phyloP scores from a whole-genome alignment of 2,888 invertebrate genomes.

The Prosopocoilus inquinatus region DNA sequence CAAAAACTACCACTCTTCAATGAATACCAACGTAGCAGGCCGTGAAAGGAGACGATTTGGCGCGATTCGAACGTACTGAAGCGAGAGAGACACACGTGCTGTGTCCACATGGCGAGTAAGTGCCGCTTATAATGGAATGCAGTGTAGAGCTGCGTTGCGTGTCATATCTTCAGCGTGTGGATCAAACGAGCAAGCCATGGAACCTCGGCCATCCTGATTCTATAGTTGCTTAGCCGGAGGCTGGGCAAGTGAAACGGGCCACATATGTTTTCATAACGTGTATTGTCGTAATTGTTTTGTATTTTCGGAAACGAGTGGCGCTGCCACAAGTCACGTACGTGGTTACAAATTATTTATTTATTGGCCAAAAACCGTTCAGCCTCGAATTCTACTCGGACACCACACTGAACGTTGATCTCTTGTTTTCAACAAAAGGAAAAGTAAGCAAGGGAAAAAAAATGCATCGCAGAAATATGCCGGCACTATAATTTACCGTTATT shows the following conservation, averaged over 20 bases:
- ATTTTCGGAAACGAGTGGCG: conserved; percentile 3
- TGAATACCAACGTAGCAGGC: conserved; percentile 14
- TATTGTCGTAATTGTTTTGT: conserved; percentile 14
- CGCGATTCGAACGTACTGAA: conserved; percentile 3
- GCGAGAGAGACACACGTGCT: conserved; percentile 10
- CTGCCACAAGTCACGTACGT: not conserved
- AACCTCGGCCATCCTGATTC: conserved; percentile 15
- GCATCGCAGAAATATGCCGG: not conserved
- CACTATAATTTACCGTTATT: too few species aligned
- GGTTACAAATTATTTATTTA: conserved; percentile 6
- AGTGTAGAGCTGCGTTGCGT: conserved; percentile 21
- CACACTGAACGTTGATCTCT: too few species aligned
- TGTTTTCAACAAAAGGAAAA: too few species aligned
- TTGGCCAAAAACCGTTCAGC: conserved; percentile 1
- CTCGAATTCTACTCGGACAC: not conserved
- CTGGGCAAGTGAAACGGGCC: conserved; percentile 19
- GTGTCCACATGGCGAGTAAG: conserved; percentile 9
- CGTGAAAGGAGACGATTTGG: conserved; percentile 7
- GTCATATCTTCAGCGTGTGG: conserved; percentile 29
- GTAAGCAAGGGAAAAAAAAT: too few species aligned
- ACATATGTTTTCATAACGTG: conserved; percentile 12
- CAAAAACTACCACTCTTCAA: conserved; percentile 18
- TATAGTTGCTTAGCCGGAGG: conserved; percentile 20
- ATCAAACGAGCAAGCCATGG: conserved; percentile 20
- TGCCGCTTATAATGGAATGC: conserved; percentile 26